phyloP scores from a whole-genome alignment of 2,113 vertebrate genomes.

The Scartelaos histophorus region DNA sequence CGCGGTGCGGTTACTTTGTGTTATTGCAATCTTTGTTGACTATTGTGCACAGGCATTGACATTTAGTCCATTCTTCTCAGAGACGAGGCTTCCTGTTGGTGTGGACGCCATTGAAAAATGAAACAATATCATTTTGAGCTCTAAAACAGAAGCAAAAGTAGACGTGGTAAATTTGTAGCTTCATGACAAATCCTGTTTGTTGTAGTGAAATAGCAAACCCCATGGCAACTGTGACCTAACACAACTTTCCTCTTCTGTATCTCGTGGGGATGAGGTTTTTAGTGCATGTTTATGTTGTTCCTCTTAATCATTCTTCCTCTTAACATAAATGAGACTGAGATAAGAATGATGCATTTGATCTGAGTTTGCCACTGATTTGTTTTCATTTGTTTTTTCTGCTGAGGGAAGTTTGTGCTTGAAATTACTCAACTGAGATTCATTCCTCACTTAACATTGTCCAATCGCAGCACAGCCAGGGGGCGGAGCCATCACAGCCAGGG shows the following conservation, averaged over 20 bases:
- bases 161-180: not conserved
- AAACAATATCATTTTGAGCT: conserved; percentile 52
- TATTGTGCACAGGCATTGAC: conserved; percentile 27
- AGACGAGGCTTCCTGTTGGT: conserved; percentile 58
- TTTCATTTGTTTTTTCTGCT: no score
- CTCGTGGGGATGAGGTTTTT: not conserved
- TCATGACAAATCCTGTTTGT: not conserved
- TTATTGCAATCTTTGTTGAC: conserved; percentile 28
- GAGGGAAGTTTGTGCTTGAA: no score
- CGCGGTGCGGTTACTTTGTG: conserved; percentile 31
- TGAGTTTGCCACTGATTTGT: no score
- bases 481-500: not conserved
- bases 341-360: not conserved
- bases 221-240: not conserved
- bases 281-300: not conserved
- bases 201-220: conserved; percentile 24
- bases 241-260: conserved; percentile 11
- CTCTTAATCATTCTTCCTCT: not conserved
- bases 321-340: not conserved
- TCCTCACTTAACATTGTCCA: not conserved
- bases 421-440: no score
- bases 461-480: not conserved
- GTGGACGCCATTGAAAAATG: conserved; percentile 31
- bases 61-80: conserved; percentile 52
- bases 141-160: not conserved